phyloP scores from a whole-genome alignment of 2,797 vertebrate genomes.

The Cheirogaleus major region DNA sequence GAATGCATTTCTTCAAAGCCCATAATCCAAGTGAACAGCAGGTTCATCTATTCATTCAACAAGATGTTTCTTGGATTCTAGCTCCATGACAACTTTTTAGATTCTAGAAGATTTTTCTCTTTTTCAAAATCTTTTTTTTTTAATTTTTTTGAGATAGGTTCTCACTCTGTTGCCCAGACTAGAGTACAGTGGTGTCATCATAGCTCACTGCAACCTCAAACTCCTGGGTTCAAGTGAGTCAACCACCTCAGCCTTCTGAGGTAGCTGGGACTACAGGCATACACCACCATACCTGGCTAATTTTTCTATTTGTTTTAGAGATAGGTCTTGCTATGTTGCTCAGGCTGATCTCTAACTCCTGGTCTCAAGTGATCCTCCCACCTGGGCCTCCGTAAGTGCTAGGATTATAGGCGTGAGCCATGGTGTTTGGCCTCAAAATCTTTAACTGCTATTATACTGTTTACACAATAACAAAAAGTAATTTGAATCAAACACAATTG shows the following conservation, averaged over 20 bases:
- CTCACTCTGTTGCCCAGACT: not conserved
- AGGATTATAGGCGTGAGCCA: not conserved
- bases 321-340: not conserved
- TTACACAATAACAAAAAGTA: slow-evolving; percentile 7
- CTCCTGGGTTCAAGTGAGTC: not conserved
- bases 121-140: not conserved
- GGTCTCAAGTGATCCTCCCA: not conserved
- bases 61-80: not conserved
- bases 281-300: not conserved
- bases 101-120: not conserved
- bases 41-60: not conserved
- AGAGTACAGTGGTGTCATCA: not conserved
- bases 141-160: not conserved
- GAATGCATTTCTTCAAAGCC: not conserved
- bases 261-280: not conserved
- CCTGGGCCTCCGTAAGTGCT: not conserved
- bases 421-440: not conserved
- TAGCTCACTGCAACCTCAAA: not conserved
- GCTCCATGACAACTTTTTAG: not conserved
- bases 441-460: not conserved
- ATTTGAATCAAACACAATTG: not conserved
- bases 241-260: not conserved
- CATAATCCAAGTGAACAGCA: not conserved
- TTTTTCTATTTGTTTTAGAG: not conserved
- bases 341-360: not conserved